Base-by-base conservation (phyloP, 2,797 vertebrate genomes). In the Orientallactaga sibirica region DNA sequence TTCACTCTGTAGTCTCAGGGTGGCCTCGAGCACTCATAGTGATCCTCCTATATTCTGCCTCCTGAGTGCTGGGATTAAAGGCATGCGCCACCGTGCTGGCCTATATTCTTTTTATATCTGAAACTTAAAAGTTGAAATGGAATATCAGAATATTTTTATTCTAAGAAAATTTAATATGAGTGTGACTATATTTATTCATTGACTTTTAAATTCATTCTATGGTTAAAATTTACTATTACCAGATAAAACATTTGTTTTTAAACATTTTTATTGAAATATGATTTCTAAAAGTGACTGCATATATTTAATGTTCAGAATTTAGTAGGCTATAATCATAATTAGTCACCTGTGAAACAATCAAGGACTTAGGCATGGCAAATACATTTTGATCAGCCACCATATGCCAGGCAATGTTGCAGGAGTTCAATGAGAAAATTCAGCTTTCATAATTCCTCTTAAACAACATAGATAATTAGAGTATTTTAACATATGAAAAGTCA, bases 111-210 rank as follows among this genome's bases (percentile, higher is more conserved):
- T 75, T 93, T 64, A 0, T 80, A 74, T 93, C 16, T 75, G 25
- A 90, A 93, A 81, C 90, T 62, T 81, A 58, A 88, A 92, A 84
- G 52, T 10, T 20, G 78, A 24, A 94, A 91, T 20, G 5, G 10
- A 62, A 29, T 66, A 25, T 64, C 12, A 82, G 9, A 77, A 1
- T 4, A 14, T 82, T 91, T 91, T 78, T 92, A 62, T 89, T 11
- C 10, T 3, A 61, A 25, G 4, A 75, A 74, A 78, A 90, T 77
- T 77, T 68, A 88, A 19, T 43, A 52, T 76, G 16, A 86, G 27
- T 2, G 4, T 62, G 12, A 58, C 86, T 91, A 41, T 92, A 71
- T 86, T 90, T 84, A 25, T 55, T 1, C 24, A 9, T 41, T 74
- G 62, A 75, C 62, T 95, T 85, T 11, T 94, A 61, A 43, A 92